These are phyloP conservation scores for Spizaetus ornatus DNA, from an alignment of 2,113 vertebrate species.

Conservation along the genomic window DNA sequence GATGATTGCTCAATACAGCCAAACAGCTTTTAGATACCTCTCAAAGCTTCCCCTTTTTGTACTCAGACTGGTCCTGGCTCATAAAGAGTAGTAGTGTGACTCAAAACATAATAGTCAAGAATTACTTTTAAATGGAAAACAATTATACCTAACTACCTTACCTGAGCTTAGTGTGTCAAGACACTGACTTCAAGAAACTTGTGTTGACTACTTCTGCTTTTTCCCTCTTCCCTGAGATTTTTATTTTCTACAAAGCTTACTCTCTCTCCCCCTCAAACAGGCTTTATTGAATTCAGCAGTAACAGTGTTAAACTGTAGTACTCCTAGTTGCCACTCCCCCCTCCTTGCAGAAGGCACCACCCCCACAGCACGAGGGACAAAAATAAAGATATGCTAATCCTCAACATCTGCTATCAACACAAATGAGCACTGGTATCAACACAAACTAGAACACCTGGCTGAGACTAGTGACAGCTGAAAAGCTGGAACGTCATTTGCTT, in stretches of 20 bases:
- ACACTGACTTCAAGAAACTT: neutral
- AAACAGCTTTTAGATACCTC: neutral
- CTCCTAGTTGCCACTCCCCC: neutral
- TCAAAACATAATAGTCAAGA: neutral
- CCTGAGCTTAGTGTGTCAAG: neutral
- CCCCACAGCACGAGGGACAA: rapidly evolving
- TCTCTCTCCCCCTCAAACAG: too few species aligned
- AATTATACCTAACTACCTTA: neutral
- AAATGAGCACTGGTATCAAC: neutral
- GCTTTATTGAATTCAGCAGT: rapidly evolving
- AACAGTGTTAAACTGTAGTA: rapidly evolving
- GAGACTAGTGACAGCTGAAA: neutral
- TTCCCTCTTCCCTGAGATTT: neutral
- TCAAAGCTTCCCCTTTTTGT: neutral
- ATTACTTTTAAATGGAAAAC: neutral
- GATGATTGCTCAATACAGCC: neutral
- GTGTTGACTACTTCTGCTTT: neutral
- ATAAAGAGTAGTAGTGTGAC: neutral
- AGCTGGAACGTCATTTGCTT: neutral
- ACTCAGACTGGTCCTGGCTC: neutral
- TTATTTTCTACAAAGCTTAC: neutral
- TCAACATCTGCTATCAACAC: neutral
- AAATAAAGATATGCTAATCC: neutral
- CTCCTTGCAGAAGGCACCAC: neutral
- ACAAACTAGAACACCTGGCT: neutral